Conservation (phyloP, 1,140 invertebrate genomes). For the Dryas iulia region DNA sequence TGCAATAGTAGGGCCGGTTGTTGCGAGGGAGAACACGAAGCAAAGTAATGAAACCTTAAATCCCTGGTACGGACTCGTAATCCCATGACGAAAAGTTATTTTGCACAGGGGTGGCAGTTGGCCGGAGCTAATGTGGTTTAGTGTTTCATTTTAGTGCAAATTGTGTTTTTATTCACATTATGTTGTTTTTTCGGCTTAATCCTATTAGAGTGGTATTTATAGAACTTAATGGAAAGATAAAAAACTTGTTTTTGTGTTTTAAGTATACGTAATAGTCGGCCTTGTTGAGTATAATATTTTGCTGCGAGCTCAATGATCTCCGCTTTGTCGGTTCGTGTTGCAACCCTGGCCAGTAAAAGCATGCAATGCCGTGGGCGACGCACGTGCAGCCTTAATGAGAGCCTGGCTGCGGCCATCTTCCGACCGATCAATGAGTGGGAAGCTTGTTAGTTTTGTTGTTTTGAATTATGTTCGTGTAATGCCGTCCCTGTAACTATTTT, state of each 20-base stretch:
- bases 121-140: constrained; percentile 74
- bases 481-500: constrained; percentile 34
- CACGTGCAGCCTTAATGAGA: constrained; percentile 71
- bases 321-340: constrained; percentile 14
- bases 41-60: constrained; percentile 79
- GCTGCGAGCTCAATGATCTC: neutral
- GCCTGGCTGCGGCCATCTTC: constrained; percentile 51
- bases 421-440: constrained; percentile 41
- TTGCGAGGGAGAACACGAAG: constrained; percentile 40
- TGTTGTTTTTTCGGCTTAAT: constrained; percentile 27
- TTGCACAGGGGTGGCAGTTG: constrained; percentile 69
- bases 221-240: constrained; percentile 22
- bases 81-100: constrained; percentile 73
- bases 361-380: constrained; percentile 55
- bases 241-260: constrained; percentile 10
- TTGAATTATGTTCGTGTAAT: constrained; percentile 35
- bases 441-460: constrained; percentile 40
- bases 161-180: constrained; percentile 63
- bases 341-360: constrained; percentile 33
- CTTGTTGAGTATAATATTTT: constrained; percentile 5
- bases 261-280: neutral
- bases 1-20: constrained; percentile 43
- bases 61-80: constrained; percentile 77
- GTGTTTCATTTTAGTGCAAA: constrained; percentile 69
- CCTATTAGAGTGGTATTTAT: constrained; percentile 17